phyloP scores from a whole-genome alignment of 1,140 invertebrate genomes.

The Chionoecetes opilio region DNA sequence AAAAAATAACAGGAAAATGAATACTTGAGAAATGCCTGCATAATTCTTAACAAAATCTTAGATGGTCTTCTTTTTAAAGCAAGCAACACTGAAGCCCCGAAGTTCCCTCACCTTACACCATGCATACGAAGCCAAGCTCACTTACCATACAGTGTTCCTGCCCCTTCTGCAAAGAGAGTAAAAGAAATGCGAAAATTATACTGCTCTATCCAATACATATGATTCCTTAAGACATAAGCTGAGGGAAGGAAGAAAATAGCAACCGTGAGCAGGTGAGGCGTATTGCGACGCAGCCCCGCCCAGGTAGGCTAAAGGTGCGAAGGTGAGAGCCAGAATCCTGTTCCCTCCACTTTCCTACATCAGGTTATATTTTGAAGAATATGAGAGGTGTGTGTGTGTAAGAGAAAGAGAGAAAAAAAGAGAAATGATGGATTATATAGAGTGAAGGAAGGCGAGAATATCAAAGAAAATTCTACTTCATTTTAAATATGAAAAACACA shows the following conservation, averaged over 20 bases:
- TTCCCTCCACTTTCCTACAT: neutral
- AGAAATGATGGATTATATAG: conserved; percentile 34
- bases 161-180: conserved; percentile 77
- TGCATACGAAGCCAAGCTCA: neutral
- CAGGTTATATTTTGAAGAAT: neutral
- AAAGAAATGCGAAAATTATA: conserved; percentile 75
- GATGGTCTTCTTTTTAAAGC: neutral
- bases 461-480: too few relatives aligned
- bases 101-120: neutral
- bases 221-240: conserved; percentile 50
- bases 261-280: neutral
- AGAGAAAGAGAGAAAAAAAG: conserved; percentile 21
- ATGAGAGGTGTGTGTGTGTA: neutral
- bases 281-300: neutral
- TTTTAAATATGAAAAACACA: too few relatives aligned
- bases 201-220: conserved; percentile 36
- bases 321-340: neutral
- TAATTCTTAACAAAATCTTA: neutral
- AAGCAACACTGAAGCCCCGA: neutral
- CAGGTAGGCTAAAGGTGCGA: neutral
- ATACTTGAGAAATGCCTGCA: neutral
- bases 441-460: conserved; percentile 41
- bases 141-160: conserved; percentile 70
- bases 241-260: neutral
- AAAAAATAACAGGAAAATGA: too few relatives aligned